These are phyloP conservation scores for Pseudomugil gertrudae DNA, from an alignment of 2,797 vertebrate genomes.

Conservation along the genomic window DNA sequence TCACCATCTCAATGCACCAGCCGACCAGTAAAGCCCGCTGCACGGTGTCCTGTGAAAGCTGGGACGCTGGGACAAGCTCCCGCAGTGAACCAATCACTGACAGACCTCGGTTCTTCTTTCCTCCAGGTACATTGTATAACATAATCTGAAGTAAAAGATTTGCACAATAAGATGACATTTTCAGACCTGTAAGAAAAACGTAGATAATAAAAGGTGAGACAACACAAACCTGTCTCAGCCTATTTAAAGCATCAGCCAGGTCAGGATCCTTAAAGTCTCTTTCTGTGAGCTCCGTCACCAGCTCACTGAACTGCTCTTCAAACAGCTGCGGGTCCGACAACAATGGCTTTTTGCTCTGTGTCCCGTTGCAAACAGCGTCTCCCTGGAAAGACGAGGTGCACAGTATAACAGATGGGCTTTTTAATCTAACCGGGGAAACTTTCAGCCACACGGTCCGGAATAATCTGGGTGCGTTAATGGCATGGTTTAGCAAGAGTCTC, in stretches of 20 bases:
- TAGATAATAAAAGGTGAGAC: not conserved
- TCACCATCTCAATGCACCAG: constrained; percentile 96
- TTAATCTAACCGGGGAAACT: not conserved
- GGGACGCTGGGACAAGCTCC: constrained; percentile 78
- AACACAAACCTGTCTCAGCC: constrained; percentile 75
- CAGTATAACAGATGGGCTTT: not conserved
- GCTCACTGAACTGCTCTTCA: constrained; percentile 84
- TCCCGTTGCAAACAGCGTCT: not conserved
- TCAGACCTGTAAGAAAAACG: not conserved
- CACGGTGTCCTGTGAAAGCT: constrained; percentile 80
- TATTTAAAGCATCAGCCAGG: constrained; percentile 81
- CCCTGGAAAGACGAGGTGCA: constrained; percentile 4
- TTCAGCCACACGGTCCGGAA: not conserved
- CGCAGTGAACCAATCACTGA: constrained; percentile 86
- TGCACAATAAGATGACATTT: not conserved
- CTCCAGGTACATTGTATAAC: constrained; percentile 87
- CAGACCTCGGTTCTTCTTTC: constrained; percentile 91
- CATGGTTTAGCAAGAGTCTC: not conserved
- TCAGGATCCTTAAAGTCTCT: constrained; percentile 81
- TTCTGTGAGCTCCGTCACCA: constrained; percentile 87
- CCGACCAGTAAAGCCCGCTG: constrained; percentile 86
- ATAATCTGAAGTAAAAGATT: constrained; percentile 79
- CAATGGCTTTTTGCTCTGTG: constrained; percentile 16
- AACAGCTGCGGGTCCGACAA: constrained; percentile 83
- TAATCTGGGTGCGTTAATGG: not conserved